A percentile compares a stretch with the other conserved stretches of the same genome.
These are phyloP conservation scores for Siderastrea siderea DNA, from an alignment of 92 coral and sea anemone genomes.

Conservation along the genomic window DNA sequence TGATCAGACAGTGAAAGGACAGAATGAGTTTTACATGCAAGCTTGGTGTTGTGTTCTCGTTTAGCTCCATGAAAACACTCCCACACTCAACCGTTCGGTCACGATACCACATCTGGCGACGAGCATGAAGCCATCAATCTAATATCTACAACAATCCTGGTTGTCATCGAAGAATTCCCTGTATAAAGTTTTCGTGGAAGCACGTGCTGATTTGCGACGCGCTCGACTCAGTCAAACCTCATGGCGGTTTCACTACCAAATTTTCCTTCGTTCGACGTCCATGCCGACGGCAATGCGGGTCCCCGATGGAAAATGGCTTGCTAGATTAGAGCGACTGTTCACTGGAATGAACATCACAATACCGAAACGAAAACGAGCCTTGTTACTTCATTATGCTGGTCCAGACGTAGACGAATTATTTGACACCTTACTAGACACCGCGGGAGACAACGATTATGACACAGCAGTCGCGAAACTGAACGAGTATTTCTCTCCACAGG, in stretches of 20 bases:
- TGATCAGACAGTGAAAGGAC: no score
- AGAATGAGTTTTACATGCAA: no score
- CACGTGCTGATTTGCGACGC: no score
- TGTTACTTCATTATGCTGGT: constrained; percentile 72
- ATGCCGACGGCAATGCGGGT: constrained; percentile 71
- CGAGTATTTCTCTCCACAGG: constrained; percentile 70
- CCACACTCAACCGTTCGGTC: no score
- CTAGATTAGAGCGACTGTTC: constrained; percentile 54
- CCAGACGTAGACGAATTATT: constrained; percentile 13
- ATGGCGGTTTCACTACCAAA: constrained; percentile 14
- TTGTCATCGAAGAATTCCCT: no score
- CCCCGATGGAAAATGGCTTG: constrained; percentile 76
- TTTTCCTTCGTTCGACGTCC: constrained; percentile 70
- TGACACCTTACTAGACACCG: neutral
- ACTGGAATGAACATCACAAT: constrained; percentile 64
- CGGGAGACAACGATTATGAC: constrained; percentile 58
- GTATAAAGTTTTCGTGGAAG: no score
- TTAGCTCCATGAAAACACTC: no score
- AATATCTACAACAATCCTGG: no score
- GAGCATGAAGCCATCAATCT: no score
- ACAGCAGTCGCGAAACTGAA: constrained; percentile 64
- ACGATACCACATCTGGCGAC: no score
- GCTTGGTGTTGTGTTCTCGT: no score
- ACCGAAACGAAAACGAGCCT: constrained; percentile 66
- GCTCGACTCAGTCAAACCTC: no score